These are phyloP conservation scores for Hydrozoanthus gracilis DNA, from an alignment of 92 coral and sea anemone species.

Conservation along the genomic window DNA sequence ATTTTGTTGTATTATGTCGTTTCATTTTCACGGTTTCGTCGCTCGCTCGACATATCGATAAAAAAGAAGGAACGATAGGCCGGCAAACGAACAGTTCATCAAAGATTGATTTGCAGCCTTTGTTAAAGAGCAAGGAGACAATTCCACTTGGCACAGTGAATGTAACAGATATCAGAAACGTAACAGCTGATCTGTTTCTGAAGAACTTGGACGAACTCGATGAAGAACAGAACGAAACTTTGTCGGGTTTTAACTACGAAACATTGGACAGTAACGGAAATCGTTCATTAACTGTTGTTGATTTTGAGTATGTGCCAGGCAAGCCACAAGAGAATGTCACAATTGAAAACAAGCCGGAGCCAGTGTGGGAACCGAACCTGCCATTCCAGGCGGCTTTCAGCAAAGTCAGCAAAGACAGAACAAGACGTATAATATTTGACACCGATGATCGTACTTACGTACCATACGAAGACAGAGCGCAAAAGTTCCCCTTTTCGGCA, in stretches of 20 bases:
- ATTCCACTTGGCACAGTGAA: conserved; percentile 30
- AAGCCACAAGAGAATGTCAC: conserved; percentile 8
- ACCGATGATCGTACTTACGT: background rate
- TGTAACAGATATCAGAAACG: conserved; percentile 33
- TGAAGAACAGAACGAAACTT: background rate
- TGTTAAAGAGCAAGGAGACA: conserved; percentile 20
- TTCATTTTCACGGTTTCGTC: conserved; percentile 6
- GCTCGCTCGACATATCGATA: background rate
- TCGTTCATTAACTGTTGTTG: conserved; percentile 26
- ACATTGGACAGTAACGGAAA: conserved; percentile 42
- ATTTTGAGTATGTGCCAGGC: conserved; percentile 34
- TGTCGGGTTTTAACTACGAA: conserved; percentile 21
- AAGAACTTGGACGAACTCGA: conserved; percentile 30
- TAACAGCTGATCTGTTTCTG: conserved; percentile 35
- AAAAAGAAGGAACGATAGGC: background rate
- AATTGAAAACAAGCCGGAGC: conserved; percentile 29
- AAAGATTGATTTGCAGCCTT: background rate
- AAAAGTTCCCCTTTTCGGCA: conserved; percentile 79
- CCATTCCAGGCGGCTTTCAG: conserved; percentile 12
- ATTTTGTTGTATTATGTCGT: background rate
- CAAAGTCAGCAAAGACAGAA: background rate
- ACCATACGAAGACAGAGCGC: conserved; percentile 46
- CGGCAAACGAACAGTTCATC: background rate
- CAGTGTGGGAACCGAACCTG: conserved; percentile 1
- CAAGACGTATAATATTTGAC: conserved; percentile 3